These are phyloP conservation scores for Myathropa florea DNA, from an alignment of 2,888 invertebrate genomes.

Conservation along the genomic window DNA sequence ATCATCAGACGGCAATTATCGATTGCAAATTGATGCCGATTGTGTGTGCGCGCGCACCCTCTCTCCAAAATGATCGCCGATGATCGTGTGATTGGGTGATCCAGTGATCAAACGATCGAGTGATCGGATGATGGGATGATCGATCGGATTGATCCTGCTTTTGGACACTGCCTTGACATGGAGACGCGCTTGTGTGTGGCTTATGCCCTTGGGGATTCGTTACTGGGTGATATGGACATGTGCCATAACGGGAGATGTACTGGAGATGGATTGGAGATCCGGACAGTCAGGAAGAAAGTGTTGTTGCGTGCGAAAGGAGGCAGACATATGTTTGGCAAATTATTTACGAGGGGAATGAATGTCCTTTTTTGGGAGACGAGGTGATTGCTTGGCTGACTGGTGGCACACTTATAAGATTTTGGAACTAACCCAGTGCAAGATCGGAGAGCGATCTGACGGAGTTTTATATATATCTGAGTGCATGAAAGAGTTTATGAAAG, in stretches of 20 bases:
- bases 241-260: constrained; percentile 20
- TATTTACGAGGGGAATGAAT: neutral
- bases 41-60: constrained; percentile 30
- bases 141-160: neutral
- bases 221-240: constrained; percentile 28
- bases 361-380: neutral
- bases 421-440: neutral
- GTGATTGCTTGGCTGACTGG: neutral
- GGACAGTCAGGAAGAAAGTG: neutral
- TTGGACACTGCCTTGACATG: constrained; percentile 28
- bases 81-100: constrained; percentile 44
- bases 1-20: constrained; percentile 63
- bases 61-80: constrained; percentile 27
- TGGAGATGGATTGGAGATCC: neutral
- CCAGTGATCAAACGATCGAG: constrained; percentile 18
- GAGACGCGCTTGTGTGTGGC: constrained; percentile 22
- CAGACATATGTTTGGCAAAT: constrained; percentile 27
- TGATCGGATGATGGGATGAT: neutral
- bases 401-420: neutral
- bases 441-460: neutral
- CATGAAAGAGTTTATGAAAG: no score
- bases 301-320: constrained; percentile 21
- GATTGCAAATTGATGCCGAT: constrained; percentile 67
- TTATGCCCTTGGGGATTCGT: constrained; percentile 34
- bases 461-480: no score